Evolutionary conservation across 2,797 vertebrate genomes (phyloP).

Genomic region (Gallinago stenura): DNA sequence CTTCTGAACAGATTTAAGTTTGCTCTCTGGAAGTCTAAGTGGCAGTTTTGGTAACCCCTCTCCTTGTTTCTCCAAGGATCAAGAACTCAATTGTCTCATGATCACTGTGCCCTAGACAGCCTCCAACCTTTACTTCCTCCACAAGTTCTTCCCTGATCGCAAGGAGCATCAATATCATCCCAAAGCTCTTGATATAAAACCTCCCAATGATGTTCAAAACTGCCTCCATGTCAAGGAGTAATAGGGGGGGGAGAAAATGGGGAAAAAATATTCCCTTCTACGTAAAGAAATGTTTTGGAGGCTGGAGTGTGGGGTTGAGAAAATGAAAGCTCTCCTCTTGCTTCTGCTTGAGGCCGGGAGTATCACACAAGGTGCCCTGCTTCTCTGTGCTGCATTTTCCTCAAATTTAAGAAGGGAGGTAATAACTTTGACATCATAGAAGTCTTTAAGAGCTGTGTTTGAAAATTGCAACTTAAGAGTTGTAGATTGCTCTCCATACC

Average conservation of each 20-base stretch:
- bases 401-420: not conserved
- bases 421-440: no score
- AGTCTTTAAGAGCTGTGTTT: not conserved
- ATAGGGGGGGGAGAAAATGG: not conserved
- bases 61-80: no score
- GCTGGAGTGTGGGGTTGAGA: not conserved
- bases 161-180: no score
- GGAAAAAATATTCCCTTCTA: not conserved
- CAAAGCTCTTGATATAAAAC: not conserved
- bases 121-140: no score
- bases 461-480: not conserved
- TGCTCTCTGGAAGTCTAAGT: no score
- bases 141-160: no score
- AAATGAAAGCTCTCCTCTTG: not conserved
- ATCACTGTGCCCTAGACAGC: no score
- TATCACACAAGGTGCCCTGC: not conserved
- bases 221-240: not conserved
- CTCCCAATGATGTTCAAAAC: not conserved
- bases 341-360: not conserved
- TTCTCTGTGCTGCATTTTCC: not conserved
- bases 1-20: no score
- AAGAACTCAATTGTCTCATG: no score
- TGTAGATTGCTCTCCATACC: not conserved
- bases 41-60: no score
- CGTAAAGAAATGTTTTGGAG: not conserved